Conservation (phyloP, 2,888 invertebrate genomes). For the Philopedon plagiatum region DNA sequence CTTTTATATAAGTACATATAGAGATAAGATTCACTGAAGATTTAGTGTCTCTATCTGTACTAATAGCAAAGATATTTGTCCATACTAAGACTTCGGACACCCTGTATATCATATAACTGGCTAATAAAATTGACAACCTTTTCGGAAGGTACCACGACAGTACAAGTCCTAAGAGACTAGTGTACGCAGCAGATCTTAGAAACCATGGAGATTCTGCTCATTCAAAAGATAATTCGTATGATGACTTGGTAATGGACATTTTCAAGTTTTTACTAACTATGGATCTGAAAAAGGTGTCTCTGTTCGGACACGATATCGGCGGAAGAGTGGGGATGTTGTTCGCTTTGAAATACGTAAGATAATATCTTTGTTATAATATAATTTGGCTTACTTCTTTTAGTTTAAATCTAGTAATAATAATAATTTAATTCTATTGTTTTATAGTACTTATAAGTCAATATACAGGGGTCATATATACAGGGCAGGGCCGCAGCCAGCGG, state of each 20-base stretch:
- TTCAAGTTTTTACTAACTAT: constrained; percentile 76
- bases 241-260: constrained; percentile 84
- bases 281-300: constrained; percentile 75
- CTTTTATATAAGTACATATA: no score
- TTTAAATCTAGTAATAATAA: no score
- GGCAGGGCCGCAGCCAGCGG: no score
- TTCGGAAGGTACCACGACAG: constrained; percentile 64
- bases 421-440: no score
- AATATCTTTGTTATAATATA: no score
- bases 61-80: no score
- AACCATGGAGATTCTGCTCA: constrained; percentile 97
- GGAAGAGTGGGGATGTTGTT: constrained; percentile 92
- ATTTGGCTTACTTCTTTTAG: no score
- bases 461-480: no score
- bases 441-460: no score
- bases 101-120: not conserved
- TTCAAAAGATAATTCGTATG: constrained; percentile 79
- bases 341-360: constrained; percentile 78
- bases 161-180: constrained; percentile 78
- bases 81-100: not conserved
- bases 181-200: constrained; percentile 88
- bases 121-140: no score
- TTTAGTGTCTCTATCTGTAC: no score
- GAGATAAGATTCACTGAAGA: no score
- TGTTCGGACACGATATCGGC: constrained; percentile 96